Percentiles rank a stretch among this genome's conserved stretches.
Conservation (phyloP, 2,888 invertebrate species). For the Mongoloraphidia duomilia region DNA sequence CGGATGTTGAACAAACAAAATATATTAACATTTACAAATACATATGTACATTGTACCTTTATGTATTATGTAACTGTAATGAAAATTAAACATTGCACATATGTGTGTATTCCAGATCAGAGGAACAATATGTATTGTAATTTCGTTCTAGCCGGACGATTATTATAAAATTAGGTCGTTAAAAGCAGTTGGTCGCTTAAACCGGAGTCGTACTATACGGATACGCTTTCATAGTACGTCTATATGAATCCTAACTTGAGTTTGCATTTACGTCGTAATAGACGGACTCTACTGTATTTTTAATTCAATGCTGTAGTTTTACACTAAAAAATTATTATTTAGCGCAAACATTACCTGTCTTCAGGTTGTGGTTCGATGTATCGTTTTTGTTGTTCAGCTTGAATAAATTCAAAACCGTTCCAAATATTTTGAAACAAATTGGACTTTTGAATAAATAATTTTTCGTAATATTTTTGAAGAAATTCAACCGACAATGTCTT, state of each 20-base stretch:
- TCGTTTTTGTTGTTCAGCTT: constrained; percentile 27
- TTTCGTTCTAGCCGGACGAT: too few relatives aligned
- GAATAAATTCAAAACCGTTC: constrained; percentile 30
- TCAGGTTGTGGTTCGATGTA: constrained; percentile 26
- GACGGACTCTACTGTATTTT: too few relatives aligned
- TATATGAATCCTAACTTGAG: too few relatives aligned
- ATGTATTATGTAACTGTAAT: background rate
- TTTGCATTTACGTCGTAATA: too few relatives aligned
- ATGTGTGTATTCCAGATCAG: too few relatives aligned
- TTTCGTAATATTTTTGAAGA: constrained; percentile 28
- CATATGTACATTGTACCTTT: background rate
- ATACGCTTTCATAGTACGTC: too few relatives aligned
- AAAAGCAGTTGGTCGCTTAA: too few relatives aligned
- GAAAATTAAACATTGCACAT: too few relatives aligned
- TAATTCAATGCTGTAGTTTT: background rate
- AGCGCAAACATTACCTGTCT: constrained; percentile 19
- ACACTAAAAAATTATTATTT: background rate
- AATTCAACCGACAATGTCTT: constrained; percentile 22
- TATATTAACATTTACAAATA: background rate
- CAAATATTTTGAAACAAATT: constrained; percentile 37
- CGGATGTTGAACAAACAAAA: background rate
- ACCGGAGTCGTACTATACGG: too few relatives aligned
- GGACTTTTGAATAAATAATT: constrained; percentile 31
- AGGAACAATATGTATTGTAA: too few relatives aligned
- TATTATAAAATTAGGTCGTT: too few relatives aligned